A percentile compares a stretch with the other conserved stretches of the same genome.
Conservation (phyloP, 37 sponge, comb jelly and placozoan genomes). For the Halisarca cf. caerulea region DNA sequence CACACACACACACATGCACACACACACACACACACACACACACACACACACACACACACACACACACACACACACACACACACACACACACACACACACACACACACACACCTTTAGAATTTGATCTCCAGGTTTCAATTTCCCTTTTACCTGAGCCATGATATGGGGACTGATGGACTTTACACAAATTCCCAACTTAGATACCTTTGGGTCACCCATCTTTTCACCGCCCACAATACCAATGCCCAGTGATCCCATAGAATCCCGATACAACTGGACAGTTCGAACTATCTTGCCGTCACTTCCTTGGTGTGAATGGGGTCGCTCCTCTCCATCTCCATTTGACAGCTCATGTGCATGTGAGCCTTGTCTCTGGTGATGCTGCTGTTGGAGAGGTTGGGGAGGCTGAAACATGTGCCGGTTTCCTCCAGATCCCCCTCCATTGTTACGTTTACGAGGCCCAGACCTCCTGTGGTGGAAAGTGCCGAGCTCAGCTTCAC, state of each 20-base stretch:
- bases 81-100: too few relatives aligned
- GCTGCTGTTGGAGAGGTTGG: not conserved
- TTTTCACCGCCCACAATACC: slow-evolving; percentile 16
- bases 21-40: too few relatives aligned
- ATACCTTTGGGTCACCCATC: not conserved
- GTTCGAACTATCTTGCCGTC: too few relatives aligned
- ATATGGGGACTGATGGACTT: not conserved
- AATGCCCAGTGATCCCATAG: slow-evolving; percentile 45
- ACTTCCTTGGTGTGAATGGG: not conserved
- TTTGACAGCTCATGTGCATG: slow-evolving; percentile 11
- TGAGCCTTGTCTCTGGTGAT: slow-evolving; percentile 7
- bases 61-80: too few relatives aligned
- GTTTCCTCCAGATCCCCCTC: not conserved
- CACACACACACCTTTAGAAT: slow-evolving; percentile 41
- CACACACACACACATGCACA: not conserved
- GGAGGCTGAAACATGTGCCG: not conserved
- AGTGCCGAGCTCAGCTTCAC: not conserved
- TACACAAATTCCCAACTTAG: slow-evolving; percentile 32
- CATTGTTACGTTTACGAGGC: not conserved
- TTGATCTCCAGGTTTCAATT: slow-evolving; percentile 40
- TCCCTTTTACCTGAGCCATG: slow-evolving; percentile 2
- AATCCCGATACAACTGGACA: slow-evolving; percentile 34
- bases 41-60: too few relatives aligned
- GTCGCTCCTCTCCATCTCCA: not conserved
- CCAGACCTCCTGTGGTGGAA: not conserved